Conservation (phyloP, 1,140 invertebrate species). For the Drosophila orena region DNA sequence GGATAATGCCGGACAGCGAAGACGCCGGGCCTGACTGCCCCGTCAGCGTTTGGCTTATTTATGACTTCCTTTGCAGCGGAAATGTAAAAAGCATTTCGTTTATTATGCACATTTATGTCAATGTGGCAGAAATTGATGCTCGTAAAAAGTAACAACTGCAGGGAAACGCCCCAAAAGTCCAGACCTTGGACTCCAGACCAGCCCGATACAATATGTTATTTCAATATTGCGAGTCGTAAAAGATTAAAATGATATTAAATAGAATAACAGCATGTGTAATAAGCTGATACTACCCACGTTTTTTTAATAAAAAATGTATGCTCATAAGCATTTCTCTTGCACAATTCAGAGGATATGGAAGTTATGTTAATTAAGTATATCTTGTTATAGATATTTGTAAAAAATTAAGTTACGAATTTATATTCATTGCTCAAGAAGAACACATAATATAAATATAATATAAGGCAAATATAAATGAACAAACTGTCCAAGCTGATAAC, state of each 20-base stretch:
- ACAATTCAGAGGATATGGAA: too few species aligned
- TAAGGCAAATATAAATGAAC: constrained; percentile 41
- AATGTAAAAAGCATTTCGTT: constrained; percentile 62
- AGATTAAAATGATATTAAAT: constrained; percentile 12
- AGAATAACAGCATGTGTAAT: constrained; percentile 6
- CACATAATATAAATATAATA: not conserved
- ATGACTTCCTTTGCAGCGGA: constrained; percentile 75
- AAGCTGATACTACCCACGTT: not conserved
- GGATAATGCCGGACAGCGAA: constrained; percentile 40
- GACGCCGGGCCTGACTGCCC: constrained; percentile 60
- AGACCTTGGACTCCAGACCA: not conserved
- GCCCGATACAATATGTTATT: constrained; percentile 9
- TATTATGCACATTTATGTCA: constrained; percentile 74
- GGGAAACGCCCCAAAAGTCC: constrained; percentile 41
- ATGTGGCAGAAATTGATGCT: constrained; percentile 74
- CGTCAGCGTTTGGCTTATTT: constrained; percentile 74
- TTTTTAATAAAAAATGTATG: not conserved
- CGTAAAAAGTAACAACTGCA: constrained; percentile 74
- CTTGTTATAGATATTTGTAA: too few species aligned
- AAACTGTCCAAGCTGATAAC: constrained; percentile 41
- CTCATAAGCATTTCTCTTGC: too few species aligned
- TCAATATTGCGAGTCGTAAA: constrained; percentile 6
- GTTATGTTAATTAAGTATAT: too few species aligned
- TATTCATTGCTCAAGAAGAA: not conserved
- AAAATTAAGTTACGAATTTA: too few species aligned